These are phyloP conservation scores for Ochotona princeps DNA, from an alignment of 2,113 vertebrate species.

Conservation along the genomic window DNA sequence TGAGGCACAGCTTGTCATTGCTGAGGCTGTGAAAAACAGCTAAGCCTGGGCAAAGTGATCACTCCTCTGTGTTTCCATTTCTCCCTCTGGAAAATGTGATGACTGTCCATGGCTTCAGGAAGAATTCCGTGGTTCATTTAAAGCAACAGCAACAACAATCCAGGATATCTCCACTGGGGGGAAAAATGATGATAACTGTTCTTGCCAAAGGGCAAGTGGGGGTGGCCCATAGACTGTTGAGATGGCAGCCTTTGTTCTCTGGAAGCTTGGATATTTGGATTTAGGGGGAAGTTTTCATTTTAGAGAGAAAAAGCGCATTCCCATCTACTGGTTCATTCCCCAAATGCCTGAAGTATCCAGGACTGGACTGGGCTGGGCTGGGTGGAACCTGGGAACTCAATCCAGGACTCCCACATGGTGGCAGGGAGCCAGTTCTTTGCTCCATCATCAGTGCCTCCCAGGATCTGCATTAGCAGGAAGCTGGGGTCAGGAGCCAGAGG, in stretches of 20 bases:
- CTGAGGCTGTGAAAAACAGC: constrained; percentile 46
- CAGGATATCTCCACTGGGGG: not conserved
- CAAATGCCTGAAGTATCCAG: too few relatives aligned
- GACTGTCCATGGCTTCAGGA: constrained; percentile 52
- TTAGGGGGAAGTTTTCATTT: constrained; percentile 9
- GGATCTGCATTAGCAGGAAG: too few relatives aligned
- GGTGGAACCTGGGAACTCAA: too few relatives aligned
- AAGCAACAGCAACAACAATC: constrained; percentile 27
- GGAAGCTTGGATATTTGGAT: not conserved
- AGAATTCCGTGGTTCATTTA: constrained; percentile 14
- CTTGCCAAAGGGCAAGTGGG: not conserved
- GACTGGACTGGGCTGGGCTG: too few relatives aligned
- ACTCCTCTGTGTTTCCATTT: constrained; percentile 58
- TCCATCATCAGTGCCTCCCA: too few relatives aligned
- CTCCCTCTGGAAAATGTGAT: constrained; percentile 73
- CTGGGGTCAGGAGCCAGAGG: too few relatives aligned
- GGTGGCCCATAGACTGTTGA: not conserved
- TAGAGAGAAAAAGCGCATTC: not conserved
- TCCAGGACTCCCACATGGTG: too few relatives aligned
- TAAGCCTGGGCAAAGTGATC: constrained; percentile 35
- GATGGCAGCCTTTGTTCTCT: not conserved
- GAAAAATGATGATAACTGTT: not conserved
- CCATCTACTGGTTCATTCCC: too few relatives aligned
- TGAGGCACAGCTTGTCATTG: constrained; percentile 36
- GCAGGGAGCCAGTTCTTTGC: too few relatives aligned